Conservation (phyloP, 2,888 invertebrate genomes). For the Metopia argyrocephala region DNA sequence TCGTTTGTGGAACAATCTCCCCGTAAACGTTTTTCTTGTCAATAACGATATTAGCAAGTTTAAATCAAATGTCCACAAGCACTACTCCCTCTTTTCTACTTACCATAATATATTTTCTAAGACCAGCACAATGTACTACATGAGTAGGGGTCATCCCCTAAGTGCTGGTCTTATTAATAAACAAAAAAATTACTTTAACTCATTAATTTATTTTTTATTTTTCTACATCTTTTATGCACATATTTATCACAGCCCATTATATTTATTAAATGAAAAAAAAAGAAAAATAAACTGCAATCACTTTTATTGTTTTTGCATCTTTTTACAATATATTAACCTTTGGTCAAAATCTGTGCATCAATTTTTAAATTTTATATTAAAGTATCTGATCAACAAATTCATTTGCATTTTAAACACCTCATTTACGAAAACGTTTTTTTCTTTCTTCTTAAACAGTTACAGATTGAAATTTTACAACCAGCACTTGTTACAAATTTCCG, state of each 20-base stretch:
- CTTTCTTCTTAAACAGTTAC: background rate
- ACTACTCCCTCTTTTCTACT: no score
- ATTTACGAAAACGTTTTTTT: background rate
- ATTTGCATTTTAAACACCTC: background rate
- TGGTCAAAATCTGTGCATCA: slow-evolving; percentile 20
- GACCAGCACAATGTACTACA: no score
- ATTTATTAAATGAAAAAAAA: slow-evolving; percentile 5
- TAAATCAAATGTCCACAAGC: no score
- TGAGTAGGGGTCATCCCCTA: no score
- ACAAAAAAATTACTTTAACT: no score
- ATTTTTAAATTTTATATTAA: slow-evolving; percentile 44
- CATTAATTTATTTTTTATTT: background rate
- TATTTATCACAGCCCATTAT: background rate
- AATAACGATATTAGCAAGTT: no score
- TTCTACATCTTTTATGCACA: background rate
- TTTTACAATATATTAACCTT: slow-evolving; percentile 40
- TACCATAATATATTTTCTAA: no score
- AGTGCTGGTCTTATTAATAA: no score
- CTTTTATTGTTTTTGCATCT: background rate
- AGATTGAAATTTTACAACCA: slow-evolving; percentile 32
- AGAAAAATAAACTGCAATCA: background rate
- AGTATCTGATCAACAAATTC: slow-evolving; percentile 42
- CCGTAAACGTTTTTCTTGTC: no score
- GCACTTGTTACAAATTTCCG: slow-evolving; percentile 62
- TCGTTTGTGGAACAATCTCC: no score